A percentile compares a stretch with the other conserved stretches of the same genome.
phyloP scores from a whole-genome alignment of 1,140 invertebrate genomes.

The Tribolium castaneum region DNA sequence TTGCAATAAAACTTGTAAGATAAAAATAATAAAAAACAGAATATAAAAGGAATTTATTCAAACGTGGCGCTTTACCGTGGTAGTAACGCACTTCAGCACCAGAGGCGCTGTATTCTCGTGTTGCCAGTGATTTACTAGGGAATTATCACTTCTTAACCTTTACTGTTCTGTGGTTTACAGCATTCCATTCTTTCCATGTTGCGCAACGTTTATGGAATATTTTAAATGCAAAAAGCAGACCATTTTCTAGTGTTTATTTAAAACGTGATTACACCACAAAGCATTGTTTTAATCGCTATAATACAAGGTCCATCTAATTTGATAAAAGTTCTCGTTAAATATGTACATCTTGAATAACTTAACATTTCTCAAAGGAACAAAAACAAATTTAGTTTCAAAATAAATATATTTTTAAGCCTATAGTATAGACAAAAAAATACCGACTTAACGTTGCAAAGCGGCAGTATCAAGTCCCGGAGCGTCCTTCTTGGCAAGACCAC shows the following conservation, averaged over 20 bases:
- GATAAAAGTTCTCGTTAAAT: background rate
- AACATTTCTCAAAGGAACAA: background rate
- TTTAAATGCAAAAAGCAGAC: background rate
- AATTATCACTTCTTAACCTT: too few species aligned
- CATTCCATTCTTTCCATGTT: background rate
- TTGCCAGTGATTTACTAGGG: too few species aligned
- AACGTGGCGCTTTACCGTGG: too few species aligned
- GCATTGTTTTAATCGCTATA: background rate
- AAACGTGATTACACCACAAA: background rate
- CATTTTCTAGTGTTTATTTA: background rate
- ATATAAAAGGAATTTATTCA: too few species aligned
- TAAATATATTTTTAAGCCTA: background rate
- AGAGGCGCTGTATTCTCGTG: too few species aligned
- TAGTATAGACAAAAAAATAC: background rate
- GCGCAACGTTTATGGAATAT: background rate
- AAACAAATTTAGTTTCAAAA: background rate
- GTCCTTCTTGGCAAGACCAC: conserved; percentile 84
- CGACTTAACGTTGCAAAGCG: conserved; percentile 48
- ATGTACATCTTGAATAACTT: background rate
- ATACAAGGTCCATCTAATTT: background rate
- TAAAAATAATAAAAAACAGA: too few species aligned
- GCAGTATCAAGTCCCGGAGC: conserved; percentile 72
- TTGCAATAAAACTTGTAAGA: too few species aligned
- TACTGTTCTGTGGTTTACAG: too few species aligned
- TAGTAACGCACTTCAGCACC: too few species aligned